Evolutionary conservation across 1,140 invertebrate species (phyloP), one percentile per base, ranked within the genome.

Genomic region (Tigriopus japonicus): DNA sequence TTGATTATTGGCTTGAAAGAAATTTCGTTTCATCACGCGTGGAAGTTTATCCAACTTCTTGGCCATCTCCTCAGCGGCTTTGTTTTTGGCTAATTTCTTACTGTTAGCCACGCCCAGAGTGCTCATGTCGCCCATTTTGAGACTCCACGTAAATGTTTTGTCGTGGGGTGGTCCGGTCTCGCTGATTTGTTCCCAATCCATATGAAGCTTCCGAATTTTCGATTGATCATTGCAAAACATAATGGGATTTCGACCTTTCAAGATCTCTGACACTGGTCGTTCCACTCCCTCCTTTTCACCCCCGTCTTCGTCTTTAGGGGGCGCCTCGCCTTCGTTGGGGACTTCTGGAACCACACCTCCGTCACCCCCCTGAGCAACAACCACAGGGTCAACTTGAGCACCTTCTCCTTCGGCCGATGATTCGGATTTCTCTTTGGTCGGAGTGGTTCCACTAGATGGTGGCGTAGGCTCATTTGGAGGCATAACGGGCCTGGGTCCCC

Each of bases 31-130:
- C 17, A 28, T 58, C 40, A 41, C 13, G 7, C 40, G 35, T 5
- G 55, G 55, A 41, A 58, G 42, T 14, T 14, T 15, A 15, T 58
- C 55, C n/a, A 58, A 41, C 41, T 58, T 58, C 55, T 41, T 23
- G 17, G 55, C 55, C 55, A 58, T 58, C 21, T 58, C 55, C 28
- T 58, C 55, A 3, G 55, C 55, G 23, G 55, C 55, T 58, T 42
- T 58, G 28, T 58, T 58, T 23, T 58, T 41, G 24, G 52, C 52
- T 21, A n/a, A 6, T 21, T 54, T 54, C 15, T 43, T 41, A 41
- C 55, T 58, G 12, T 58, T 58, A 10, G 55, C 55, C 7, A 40
- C 35, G 1, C n/a, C 35, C 55, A 17, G 6, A 10, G 28, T 41
- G 6, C n/a, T 15, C 28, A 40, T 55, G 28, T 58, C 41, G 15